A percentile compares a stretch with the other conserved stretches of the same genome.
phyloP scores from a whole-genome alignment of 2,888 invertebrate genomes.

The Eupithecia insigniata region DNA sequence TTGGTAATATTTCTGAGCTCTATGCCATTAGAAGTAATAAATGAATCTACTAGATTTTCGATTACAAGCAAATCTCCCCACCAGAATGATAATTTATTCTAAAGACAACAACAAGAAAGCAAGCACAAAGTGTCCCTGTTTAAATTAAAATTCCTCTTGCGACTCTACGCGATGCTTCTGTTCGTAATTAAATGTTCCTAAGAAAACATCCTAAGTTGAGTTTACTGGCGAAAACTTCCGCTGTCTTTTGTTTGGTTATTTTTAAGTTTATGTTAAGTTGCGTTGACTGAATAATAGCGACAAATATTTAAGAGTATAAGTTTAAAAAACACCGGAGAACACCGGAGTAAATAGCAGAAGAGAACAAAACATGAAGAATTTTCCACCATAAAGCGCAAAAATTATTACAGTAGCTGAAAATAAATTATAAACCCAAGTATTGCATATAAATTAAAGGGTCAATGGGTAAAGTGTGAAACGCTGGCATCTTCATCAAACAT shows the following conservation, averaged over 20 bases:
- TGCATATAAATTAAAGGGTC: too few relatives aligned
- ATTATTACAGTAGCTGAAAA: too few relatives aligned
- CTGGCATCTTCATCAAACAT: too few relatives aligned
- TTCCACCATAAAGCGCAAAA: too few relatives aligned
- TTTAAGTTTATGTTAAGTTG: slow-evolving; percentile 14
- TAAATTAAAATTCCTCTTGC: slow-evolving; percentile 8
- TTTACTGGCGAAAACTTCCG: slow-evolving; percentile 15
- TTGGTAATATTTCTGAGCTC: not conserved
- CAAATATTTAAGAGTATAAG: slow-evolving; percentile 25
- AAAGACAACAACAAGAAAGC: not conserved
- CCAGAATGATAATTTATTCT: not conserved
- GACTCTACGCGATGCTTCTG: not conserved
- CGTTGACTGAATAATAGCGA: slow-evolving; percentile 8
- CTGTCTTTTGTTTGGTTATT: slow-evolving; percentile 16
- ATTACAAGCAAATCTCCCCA: not conserved
- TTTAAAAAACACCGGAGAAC: too few relatives aligned
- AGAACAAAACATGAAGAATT: not conserved
- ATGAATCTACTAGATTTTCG: not conserved
- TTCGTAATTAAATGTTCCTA: slow-evolving; percentile 17
- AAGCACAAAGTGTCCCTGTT: slow-evolving; percentile 6
- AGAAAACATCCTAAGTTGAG: slow-evolving; percentile 16
- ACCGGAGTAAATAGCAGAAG: not conserved
- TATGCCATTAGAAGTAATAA: not conserved
- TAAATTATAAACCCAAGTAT: too few relatives aligned
- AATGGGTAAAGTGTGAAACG: too few relatives aligned